Conservation (phyloP, 1,140 invertebrate genomes). For the Leptinotarsa undecemlineata region DNA sequence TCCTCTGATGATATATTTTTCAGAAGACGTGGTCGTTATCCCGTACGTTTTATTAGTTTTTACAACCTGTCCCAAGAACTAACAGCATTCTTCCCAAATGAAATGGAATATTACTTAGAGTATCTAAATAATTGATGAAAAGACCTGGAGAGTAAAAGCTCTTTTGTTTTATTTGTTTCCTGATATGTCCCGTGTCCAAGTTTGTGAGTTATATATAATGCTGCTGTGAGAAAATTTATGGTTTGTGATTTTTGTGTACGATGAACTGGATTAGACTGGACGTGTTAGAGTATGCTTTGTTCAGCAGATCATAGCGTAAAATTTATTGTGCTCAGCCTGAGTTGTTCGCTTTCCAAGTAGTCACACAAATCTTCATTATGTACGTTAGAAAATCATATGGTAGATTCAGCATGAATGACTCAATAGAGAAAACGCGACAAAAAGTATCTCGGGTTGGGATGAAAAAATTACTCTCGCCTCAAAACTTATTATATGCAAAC, state of each 20-base stretch:
- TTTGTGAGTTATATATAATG: background rate
- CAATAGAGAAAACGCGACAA: too few species aligned
- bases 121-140: background rate
- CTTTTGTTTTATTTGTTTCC: background rate
- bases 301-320: background rate
- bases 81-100: background rate
- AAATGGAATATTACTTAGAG: conserved; percentile 8
- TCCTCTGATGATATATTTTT: conserved; percentile 6
- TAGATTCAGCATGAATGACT: too few species aligned
- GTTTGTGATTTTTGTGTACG: background rate
- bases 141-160: background rate
- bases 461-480: too few species aligned
- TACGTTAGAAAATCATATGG: too few species aligned
- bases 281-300: background rate
- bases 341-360: too few species aligned
- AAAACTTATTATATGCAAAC: too few species aligned
- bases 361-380: too few species aligned
- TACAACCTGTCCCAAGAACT: background rate
- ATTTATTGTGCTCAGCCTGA: too few species aligned
- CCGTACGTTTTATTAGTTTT: background rate
- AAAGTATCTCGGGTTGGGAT: too few species aligned
- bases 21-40: conserved; percentile 4
- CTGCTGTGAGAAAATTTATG: background rate
- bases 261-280: conserved; percentile 2
- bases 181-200: conserved; percentile 7